Evolutionary conservation across 2,113 vertebrate species (phyloP), one percentile per base, ranked within the genome.

Genomic region (Myotis davidii): DNA sequence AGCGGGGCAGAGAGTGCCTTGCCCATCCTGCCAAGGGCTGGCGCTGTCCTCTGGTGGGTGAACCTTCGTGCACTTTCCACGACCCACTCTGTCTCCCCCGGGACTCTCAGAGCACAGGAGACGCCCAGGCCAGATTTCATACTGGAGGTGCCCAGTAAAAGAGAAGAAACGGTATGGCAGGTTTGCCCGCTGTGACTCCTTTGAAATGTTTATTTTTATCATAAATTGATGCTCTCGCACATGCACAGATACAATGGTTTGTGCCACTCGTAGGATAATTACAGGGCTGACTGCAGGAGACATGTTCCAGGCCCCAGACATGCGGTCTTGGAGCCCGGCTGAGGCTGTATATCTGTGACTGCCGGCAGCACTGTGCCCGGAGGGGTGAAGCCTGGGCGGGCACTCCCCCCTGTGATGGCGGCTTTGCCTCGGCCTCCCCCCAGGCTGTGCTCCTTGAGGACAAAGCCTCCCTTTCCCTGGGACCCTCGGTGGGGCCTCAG

Each of bases 341-440:
- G 16, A 0, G 0, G 79, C 42, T 34, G 23, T 20, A 14, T 37
- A 0, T 48, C 45, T 4, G 9, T 45, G 73, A 48, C 90, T 10
- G 2, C 42, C 12, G 29, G 52, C 48, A 20, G n/a, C 9, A 0
- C 76, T 6, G 10, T 18, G 50, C 59, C 18, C 1, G n/a, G n/a
- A 69, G 39, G 29, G 10, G n/a, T 0, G 14, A 65, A 8, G 23
- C 52, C 50, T 11, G 2, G 29, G 70, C 1, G 0, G 10, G 29
- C 7, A 1, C 42, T 3, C 45, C 65, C 37, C 4, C 23, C 20
- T 18, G 5, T 42, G 78, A 25, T 0, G n/a, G 37, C 6, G 0
- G 20, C 23, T 48, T 27, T 17, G 29, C 17, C 4, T 34, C 84
- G 29, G 25, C 72, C 61, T 11, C 14, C 20, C 42, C 23, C 1